These are phyloP conservation scores for Urocynchramus pylzowi DNA, from an alignment of 2,113 vertebrate species.

Conservation along the genomic window DNA sequence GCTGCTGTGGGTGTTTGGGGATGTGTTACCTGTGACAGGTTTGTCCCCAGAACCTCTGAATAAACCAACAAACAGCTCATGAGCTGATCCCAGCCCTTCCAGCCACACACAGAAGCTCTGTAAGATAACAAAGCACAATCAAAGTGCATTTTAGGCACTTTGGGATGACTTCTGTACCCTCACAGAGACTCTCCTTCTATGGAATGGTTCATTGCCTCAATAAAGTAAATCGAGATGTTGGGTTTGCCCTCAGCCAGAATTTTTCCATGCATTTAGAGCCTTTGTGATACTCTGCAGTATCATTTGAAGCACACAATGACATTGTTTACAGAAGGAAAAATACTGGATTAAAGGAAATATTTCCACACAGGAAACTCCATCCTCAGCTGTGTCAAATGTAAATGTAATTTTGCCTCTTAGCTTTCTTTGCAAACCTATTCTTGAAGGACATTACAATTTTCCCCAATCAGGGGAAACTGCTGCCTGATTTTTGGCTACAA, in stretches of 20 bases:
- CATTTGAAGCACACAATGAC: background rate
- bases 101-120: background rate
- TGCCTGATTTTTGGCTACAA: background rate
- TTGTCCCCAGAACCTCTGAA: background rate
- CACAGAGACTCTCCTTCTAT: background rate
- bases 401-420: background rate
- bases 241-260: background rate
- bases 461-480: background rate
- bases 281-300: background rate
- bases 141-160: background rate
- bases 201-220: background rate
- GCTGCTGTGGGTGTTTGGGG: background rate
- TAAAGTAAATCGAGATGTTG: background rate
- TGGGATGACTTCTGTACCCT: background rate
- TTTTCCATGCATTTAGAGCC: background rate
- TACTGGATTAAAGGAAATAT: background rate
- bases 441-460: background rate
- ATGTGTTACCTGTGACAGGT: background rate
- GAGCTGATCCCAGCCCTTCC: background rate
- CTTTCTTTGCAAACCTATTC: background rate
- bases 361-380: background rate
- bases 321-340: background rate
- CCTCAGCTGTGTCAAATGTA: background rate
- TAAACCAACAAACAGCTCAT: background rate
- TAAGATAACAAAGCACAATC: fast-evolving